A percentile compares a stretch with the other conserved stretches of the same genome.
phyloP scores from a whole-genome alignment of 2,113 vertebrate genomes.

The Amblyopsis rosae region DNA sequence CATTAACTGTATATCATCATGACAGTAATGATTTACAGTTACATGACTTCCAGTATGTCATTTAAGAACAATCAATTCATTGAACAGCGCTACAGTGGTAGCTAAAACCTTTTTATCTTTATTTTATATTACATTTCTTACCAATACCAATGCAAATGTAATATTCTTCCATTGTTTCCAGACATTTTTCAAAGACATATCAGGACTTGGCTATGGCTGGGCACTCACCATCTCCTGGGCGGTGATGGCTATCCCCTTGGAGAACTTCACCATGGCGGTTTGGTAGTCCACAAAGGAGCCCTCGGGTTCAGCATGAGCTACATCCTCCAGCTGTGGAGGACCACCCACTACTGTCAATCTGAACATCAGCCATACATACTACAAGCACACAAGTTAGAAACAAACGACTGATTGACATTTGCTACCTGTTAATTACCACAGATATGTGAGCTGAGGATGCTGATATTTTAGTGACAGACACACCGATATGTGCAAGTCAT shows the following conservation, averaged over 20 bases:
- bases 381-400: background rate
- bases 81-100: no score
- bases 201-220: background rate
- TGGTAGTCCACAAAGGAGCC: constrained; percentile 98
- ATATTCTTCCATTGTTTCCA: background rate
- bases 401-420: background rate
- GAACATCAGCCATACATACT: background rate
- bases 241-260: constrained; percentile 95
- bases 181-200: no score
- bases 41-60: no score
- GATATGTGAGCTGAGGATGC: no score
- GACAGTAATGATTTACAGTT: no score
- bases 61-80: no score
- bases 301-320: constrained; percentile 90
- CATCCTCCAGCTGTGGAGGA: constrained; percentile 87
- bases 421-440: background rate
- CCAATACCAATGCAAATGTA: no score
- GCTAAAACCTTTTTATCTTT: no score
- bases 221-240: constrained; percentile 97
- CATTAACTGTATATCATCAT: no score
- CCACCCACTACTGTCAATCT: background rate
- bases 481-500: constrained; percentile 15
- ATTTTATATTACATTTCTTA: no score
- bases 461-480: no score
- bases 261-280: constrained; percentile 97